These are phyloP conservation scores for Sylvilagus bachmani DNA, from an alignment of 2,113 vertebrate species.

Conservation along the genomic window DNA sequence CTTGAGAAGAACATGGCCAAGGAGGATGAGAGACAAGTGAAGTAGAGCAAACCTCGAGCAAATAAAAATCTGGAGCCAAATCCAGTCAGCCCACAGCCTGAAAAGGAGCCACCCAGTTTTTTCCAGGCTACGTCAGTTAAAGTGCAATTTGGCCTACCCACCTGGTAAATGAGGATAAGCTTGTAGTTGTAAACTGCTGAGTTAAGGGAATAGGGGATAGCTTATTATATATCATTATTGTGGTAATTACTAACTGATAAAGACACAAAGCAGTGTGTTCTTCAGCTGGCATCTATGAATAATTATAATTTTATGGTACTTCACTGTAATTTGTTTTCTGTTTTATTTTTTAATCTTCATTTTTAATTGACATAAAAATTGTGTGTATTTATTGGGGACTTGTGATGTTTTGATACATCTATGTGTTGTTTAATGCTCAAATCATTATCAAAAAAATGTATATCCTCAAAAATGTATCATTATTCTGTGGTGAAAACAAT, in stretches of 20 bases:
- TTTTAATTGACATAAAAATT: too few species aligned
- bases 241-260: neutral
- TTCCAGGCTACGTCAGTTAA: neutral
- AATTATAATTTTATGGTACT: neutral
- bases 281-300: neutral
- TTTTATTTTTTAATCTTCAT: too few species aligned
- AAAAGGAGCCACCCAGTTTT: neutral
- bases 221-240: neutral
- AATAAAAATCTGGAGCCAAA: neutral
- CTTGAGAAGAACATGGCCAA: neutral
- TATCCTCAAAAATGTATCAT: too few species aligned
- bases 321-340: neutral
- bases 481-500: too few species aligned
- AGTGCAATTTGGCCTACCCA: neutral
- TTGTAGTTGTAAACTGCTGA: neutral
- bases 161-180: neutral
- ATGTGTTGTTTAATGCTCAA: too few species aligned
- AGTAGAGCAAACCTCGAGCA: neutral
- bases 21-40: neutral
- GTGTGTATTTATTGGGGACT: too few species aligned
- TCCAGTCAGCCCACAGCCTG: neutral
- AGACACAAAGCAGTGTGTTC: neutral
- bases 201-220: fast-evolving
- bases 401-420: too few species aligned
- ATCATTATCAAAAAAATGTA: too few species aligned